Base-by-base conservation (phyloP, 2,797 vertebrate genomes). In the Darevskia nairensis region DNA sequence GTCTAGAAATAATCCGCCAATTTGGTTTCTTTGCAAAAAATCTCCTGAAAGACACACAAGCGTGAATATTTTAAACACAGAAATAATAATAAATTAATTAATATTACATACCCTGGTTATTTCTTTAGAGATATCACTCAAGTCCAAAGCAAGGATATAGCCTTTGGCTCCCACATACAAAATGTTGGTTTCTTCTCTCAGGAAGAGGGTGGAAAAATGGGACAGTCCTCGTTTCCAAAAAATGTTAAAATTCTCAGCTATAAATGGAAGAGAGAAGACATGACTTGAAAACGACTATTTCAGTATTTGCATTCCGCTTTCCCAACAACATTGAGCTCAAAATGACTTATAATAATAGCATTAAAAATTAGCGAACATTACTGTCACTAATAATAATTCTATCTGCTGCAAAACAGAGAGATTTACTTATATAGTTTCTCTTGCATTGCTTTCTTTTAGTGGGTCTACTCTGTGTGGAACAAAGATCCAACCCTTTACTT, bases 151-250 rank as follows among this genome's bases (percentile, higher is more conserved):
- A 32, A 97, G 97, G 35, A 98, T 76, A 46, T 96, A 96, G 89
- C 98, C 96, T 93, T 97, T 96, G 69, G 97, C 97, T n/a, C 98
- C 97, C 66, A 96, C 92, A 91, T 98, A 95, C 91, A 97, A 89
- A 84, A 95, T 76, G 2, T 95, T 93, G 9, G 96, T 87, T 90
- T 97, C 97, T 39, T 97, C 96, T 80, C 94, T 95, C 92, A 97
- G 92, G 29, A 97, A 93, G 94, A 97, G 96, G 1, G 96, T 96
- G 82, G 97, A 97, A 94, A 97, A 96, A 94, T 97, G 95, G 89
- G 94, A 96, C 74, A 97, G 92, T 23, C 94, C 93, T 2, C 96
- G 94, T 84, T 95, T 96, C 94, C 92, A 92, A 91, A 97, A 97
- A 71, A 90, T 82, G 93, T 96, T 96, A 78, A 95, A 88, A 41